These are phyloP conservation scores for Neotoxoptera formosana DNA, from an alignment of 1,140 invertebrate genomes.

Conservation along the genomic window DNA sequence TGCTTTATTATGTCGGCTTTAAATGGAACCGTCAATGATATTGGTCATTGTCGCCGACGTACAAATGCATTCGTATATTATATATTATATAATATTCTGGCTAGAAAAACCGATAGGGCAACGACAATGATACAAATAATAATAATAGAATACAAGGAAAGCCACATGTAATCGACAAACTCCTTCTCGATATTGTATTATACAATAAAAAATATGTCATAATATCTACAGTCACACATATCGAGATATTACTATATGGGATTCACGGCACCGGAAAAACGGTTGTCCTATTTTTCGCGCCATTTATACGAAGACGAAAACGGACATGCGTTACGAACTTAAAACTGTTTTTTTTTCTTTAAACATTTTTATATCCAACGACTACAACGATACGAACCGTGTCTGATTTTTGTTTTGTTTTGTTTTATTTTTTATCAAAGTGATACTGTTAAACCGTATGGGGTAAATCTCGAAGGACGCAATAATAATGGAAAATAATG, in stretches of 20 bases:
- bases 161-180: not conserved
- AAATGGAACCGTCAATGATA: not conserved
- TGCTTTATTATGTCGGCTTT: not conserved
- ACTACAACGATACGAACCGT: not conserved
- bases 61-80: not conserved
- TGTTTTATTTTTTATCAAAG: not conserved
- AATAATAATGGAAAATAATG: not conserved
- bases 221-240: not conserved
- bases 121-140: not conserved
- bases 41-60: not conserved
- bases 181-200: not conserved
- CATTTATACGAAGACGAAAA: not conserved
- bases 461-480: not conserved
- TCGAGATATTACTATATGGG: not conserved
- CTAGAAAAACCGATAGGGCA: not conserved
- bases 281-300: not conserved
- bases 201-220: not conserved
- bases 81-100: no score
- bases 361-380: not conserved
- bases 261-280: not conserved
- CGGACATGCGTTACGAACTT: not conserved
- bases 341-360: not conserved
- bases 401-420: not conserved
- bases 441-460: not conserved
- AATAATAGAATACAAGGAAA: constrained; percentile 15